phyloP scores from a whole-genome alignment of 1,140 invertebrate species.

The Polyergus mexicanus region DNA sequence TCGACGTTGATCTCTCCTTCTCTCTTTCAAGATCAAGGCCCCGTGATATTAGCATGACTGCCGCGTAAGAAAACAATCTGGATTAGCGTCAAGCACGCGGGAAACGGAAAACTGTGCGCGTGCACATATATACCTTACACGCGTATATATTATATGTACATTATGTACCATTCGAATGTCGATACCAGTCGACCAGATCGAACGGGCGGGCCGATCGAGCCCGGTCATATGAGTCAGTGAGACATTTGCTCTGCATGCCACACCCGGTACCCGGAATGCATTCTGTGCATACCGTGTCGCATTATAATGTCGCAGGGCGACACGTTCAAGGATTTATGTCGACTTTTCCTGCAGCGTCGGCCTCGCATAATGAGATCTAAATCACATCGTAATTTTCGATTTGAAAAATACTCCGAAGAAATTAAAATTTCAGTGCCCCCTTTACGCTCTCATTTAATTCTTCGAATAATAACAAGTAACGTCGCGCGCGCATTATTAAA shows the following conservation, averaged over 20 bases:
- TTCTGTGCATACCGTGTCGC: constrained; percentile 76
- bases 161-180: constrained; percentile 31
- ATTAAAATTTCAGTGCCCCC: no score
- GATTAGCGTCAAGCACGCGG: constrained; percentile 65
- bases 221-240: constrained; percentile 78
- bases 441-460: background rate
- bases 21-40: constrained; percentile 76
- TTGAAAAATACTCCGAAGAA: background rate
- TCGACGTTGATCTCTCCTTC: constrained; percentile 67
- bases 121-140: background rate
- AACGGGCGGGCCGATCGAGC: constrained; percentile 36
- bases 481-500: no score
- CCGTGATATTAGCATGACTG: constrained; percentile 74
- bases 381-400: background rate
- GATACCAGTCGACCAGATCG: constrained; percentile 50
- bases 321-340: constrained; percentile 38
- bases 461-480: background rate
- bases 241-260: constrained; percentile 76
- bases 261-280: constrained; percentile 68
- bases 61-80: constrained; percentile 74
- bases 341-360: constrained; percentile 51
- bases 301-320: constrained; percentile 45
- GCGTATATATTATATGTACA: background rate
- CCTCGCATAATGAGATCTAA: background rate
- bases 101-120: background rate